A percentile compares a stretch with the other conserved stretches of the same genome.
These are phyloP conservation scores for Noctua pronuba DNA, from an alignment of 2,888 invertebrate genomes.

Conservation along the genomic window DNA sequence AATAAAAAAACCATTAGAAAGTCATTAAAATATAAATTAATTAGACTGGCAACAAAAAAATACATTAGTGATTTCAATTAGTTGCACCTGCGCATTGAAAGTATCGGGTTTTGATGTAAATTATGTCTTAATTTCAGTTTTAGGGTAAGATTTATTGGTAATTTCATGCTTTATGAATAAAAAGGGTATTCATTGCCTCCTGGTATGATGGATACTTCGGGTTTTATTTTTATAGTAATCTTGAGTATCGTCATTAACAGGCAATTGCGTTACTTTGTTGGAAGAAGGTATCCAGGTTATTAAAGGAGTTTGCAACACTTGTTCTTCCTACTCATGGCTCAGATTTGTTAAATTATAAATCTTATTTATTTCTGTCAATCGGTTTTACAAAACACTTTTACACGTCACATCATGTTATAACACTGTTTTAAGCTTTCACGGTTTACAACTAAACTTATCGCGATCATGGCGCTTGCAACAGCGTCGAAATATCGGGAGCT, in stretches of 20 bases:
- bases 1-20: slow-evolving; percentile 75
- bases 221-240: slow-evolving; percentile 23
- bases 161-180: slow-evolving; percentile 42
- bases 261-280: not conserved
- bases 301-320: not conserved
- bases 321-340: not conserved
- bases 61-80: slow-evolving; percentile 71
- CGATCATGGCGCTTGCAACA: too few relatives aligned
- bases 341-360: too few relatives aligned
- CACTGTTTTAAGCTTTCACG: too few relatives aligned
- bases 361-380: too few relatives aligned
- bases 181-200: slow-evolving; percentile 28
- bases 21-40: slow-evolving; percentile 78
- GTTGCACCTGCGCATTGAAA: slow-evolving; percentile 72
- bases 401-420: too few relatives aligned
- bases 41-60: slow-evolving; percentile 71
- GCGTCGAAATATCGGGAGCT: too few relatives aligned
- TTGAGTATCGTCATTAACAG: slow-evolving; percentile 14
- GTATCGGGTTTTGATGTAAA: slow-evolving; percentile 59
- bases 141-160: slow-evolving; percentile 57
- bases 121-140: slow-evolving; percentile 63
- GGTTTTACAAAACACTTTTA: too few relatives aligned
- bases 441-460: too few relatives aligned
- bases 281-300: not conserved
- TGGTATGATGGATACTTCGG: slow-evolving; percentile 13